Percentiles rank a stretch among this genome's conserved stretches.
phyloP scores from a whole-genome alignment of 2,113 vertebrate species.

The Xyliphius kryptos region DNA sequence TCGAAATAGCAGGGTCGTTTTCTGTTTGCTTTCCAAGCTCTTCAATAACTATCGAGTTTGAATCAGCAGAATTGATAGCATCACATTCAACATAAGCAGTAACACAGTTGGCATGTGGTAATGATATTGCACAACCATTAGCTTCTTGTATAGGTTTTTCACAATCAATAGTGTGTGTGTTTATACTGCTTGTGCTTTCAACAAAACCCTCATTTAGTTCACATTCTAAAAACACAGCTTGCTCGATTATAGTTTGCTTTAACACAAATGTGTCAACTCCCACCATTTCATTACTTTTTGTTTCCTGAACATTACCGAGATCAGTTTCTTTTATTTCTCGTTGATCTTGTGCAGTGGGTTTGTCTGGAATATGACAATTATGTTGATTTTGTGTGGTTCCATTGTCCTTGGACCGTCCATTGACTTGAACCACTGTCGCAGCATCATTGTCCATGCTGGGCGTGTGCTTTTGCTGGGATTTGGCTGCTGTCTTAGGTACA shows the following conservation, averaged over 20 bases:
- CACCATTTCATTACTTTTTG: too few relatives aligned
- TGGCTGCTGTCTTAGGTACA: background rate
- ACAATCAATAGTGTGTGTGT: background rate
- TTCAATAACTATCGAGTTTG: constrained; percentile 43
- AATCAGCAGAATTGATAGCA: constrained; percentile 28
- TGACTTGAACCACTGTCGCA: background rate
- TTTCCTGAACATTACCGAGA: too few relatives aligned
- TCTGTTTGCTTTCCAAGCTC: constrained; percentile 15
- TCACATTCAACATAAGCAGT: constrained; percentile 11
- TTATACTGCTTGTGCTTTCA: background rate
- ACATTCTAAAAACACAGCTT: background rate
- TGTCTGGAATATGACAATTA: background rate
- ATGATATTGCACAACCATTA: background rate
- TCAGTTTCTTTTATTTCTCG: background rate
- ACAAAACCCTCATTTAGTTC: background rate
- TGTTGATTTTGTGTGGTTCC: background rate
- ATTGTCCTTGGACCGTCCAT: background rate
- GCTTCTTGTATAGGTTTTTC: constrained; percentile 2
- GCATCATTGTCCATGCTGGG: background rate
- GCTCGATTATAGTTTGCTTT: background rate
- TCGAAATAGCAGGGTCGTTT: background rate
- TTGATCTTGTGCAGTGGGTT: constrained; percentile 9
- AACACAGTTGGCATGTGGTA: background rate
- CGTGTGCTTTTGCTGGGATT: constrained; percentile 7
- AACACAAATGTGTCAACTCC: background rate